Evolutionary conservation across 2,113 vertebrate species (phyloP), one percentile per base, ranked within the genome.

Genomic region (Triplophysa siluroides): DNA sequence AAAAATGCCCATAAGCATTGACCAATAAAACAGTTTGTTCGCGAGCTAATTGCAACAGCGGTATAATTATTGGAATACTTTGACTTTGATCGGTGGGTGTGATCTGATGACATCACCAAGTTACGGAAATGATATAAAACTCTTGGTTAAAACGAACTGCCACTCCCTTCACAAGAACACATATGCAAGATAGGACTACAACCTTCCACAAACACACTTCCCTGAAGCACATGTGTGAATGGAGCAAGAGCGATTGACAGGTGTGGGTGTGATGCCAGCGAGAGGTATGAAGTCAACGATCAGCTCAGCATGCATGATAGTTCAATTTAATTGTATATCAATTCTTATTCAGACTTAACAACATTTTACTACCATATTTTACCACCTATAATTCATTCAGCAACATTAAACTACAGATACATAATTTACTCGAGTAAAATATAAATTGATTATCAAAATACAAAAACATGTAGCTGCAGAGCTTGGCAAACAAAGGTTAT

Each of bases 121-220:
- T 33, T 64, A 56, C 2, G 1, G 10, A 58, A 38, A 65, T 18
- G 45, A 54, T 29, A 21, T 12, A 33, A n/a, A 71, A 29, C 16
- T 70, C 67, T 54, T 3, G 4, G 10, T 23, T 52, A 16, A 9
- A 72, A 23, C 4, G 0, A n/a, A 13, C 65, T 71, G 56, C 83
- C 85, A 84, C 87, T 82, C 87, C 87, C 60, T 47, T 0, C 2
- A 23, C 43, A 87, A 82, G 86, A 87, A 88, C 76, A 78, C 58
- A 16, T 2, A 14, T 50, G 29, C 29, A 6, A 47, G 70, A 82
- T 14, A 16, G 33, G 29, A 73, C 1, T 26, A 38, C 47, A 0
- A 1, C 70, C 1, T 65, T 58, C 2, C 61, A 3, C 64, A 13
- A 24, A 75, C 70, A 80, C 68, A 73, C 58, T n/a, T 54, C n/a